Evolutionary conservation across 2,888 invertebrate genomes (phyloP).

Genomic region (Dryomyza anilis): DNA sequence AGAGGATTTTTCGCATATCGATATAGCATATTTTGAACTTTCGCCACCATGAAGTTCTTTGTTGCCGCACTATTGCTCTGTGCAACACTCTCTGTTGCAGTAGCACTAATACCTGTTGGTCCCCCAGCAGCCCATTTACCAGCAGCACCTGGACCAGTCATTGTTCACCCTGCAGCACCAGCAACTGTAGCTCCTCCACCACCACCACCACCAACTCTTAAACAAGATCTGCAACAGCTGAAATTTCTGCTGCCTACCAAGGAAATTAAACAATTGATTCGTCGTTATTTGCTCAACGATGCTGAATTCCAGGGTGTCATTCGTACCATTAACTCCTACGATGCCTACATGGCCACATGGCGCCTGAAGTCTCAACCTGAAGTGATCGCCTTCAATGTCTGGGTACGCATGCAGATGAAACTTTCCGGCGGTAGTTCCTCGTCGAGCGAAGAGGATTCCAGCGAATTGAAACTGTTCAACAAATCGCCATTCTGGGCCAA

Average conservation of each 20-base stretch:
- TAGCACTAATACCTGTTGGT: not conserved
- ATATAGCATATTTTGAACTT: too few relatives aligned
- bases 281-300: slow-evolving; percentile 51
- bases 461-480: slow-evolving; percentile 41
- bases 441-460: slow-evolving; percentile 40
- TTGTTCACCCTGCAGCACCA: not conserved
- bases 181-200: too few relatives aligned
- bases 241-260: slow-evolving; percentile 32
- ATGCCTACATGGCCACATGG: slow-evolving; percentile 42
- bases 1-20: too few relatives aligned
- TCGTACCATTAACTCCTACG: slow-evolving; percentile 47
- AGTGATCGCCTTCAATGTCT: slow-evolving; percentile 42
- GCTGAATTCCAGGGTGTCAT: slow-evolving; percentile 52
- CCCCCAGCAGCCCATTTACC: not conserved
- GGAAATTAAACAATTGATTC: slow-evolving; percentile 41
- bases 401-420: slow-evolving; percentile 47
- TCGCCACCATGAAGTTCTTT: slow-evolving; percentile 7
- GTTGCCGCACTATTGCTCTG: not conserved
- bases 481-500: slow-evolving; percentile 43
- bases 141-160: not conserved
- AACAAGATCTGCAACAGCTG: slow-evolving; percentile 33
- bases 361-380: slow-evolving; percentile 51
- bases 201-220: slow-evolving; percentile 29
- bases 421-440: slow-evolving; percentile 36
- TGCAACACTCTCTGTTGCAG: not conserved